Base-by-base conservation (phyloP, 2,113 vertebrate genomes). In the Phylloscopus trochiloides region DNA sequence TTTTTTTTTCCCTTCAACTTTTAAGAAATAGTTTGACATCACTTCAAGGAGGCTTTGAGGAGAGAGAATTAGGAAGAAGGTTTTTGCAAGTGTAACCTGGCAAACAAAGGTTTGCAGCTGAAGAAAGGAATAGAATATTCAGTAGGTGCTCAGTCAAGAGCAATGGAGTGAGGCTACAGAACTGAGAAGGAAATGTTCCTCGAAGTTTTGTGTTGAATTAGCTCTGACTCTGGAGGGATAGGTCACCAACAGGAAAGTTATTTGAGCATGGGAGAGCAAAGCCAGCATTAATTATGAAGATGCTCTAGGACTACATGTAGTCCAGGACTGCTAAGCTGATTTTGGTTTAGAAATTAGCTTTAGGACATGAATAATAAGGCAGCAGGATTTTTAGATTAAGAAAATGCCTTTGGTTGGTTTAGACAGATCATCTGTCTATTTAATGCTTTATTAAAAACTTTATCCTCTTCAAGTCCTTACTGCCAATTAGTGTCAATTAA, bases 401-500 rank as follows among this genome's bases (percentile, higher is more conserved):
- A 86, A 96, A 88, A 88, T 70, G 54, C 20, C 63, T 88, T 82
- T 62, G 71, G 91, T 79, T 71, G 54, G 45, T 92, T 92, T 54
- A 92, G 74, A 83, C 54, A 86, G 78, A 94, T 90, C 66, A 82
- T 82, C 66, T 76, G 54, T 94, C 86, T 94, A 66, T 90, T 90
- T 86, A 93, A 95, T 66, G 75, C 19, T 85, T 79, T 90, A 93
- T 94, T 91, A 88, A 96, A 92, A 94, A 77, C 74, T 89, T 95
- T 50, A 94, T 85, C 54, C 32, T 76, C 73, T 90, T 92, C 38
- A 76, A 85, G 66, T 85, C 62, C 42, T 93, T 88, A 83, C 59
- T 82, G 84, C 32, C 85, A 94, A 93, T 96, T 94, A 93, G 43
- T 88, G 78, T 86, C 82, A 95, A 92, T 93, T 94, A 93, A 82